Conservation (phyloP, 2,797 vertebrate genomes). For the Halcyon chelicuti region DNA sequence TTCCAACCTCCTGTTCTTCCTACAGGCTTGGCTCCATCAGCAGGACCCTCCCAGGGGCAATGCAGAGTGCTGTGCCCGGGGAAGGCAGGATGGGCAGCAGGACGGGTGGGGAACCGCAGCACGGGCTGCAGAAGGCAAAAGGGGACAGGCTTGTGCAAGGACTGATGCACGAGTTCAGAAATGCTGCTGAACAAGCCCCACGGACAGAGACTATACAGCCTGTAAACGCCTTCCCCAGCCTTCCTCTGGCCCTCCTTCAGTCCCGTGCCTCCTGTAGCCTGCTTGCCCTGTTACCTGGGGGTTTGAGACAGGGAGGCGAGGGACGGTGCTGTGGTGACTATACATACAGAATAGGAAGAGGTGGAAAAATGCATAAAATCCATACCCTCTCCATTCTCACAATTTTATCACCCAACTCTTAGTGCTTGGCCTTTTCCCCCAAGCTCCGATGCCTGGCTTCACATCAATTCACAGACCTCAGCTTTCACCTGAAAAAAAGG, state of each 20-base stretch:
- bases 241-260: not conserved
- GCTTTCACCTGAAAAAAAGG: slow-evolving; percentile 26
- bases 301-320: not conserved
- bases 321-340: not conserved
- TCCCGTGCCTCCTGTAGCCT: not conserved
- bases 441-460: not conserved
- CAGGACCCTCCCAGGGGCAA: not conserved
- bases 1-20: not conserved
- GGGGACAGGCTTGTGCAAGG: not conserved
- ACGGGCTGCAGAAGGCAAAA: not conserved
- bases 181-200: not conserved
- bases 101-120: fast-evolving
- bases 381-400: not conserved
- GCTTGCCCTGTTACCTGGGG: not conserved
- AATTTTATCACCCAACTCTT: not conserved
- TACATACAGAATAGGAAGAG: not conserved
- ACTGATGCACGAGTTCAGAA: not conserved
- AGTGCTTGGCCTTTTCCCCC: not conserved
- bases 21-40: not conserved
- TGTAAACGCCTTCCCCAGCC: not conserved
- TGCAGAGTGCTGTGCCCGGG: not conserved
- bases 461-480: not conserved
- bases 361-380: not conserved
- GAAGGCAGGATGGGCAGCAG: not conserved
- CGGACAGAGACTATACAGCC: not conserved